These are phyloP conservation scores for Galeruca laticollis DNA, from an alignment of 2,888 invertebrate species.

Conservation along the genomic window DNA sequence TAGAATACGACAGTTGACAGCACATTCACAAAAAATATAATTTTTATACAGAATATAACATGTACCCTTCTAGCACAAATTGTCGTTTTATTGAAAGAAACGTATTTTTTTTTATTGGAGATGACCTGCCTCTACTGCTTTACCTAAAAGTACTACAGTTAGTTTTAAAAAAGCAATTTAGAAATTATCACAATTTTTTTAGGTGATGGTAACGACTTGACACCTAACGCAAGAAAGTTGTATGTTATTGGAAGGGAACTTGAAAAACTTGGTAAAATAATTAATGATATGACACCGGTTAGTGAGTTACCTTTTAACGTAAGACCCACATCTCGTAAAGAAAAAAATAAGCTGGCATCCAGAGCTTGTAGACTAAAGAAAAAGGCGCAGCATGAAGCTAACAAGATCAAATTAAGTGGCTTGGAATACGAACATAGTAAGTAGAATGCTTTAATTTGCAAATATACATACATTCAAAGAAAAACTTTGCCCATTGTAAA, in stretches of 20 bases:
- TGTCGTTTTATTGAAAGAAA: too few species aligned
- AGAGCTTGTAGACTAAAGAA: constrained; percentile 97
- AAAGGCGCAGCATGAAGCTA: constrained; percentile 99
- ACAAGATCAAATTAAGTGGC: constrained; percentile 95
- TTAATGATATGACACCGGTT: constrained; percentile 96
- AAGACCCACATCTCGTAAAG: constrained; percentile 93
- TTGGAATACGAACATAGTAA: constrained; percentile 95
- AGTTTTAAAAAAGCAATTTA: too few species aligned
- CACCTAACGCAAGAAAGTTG: constrained; percentile 93
- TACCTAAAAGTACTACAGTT: too few species aligned
- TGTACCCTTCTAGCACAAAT: too few species aligned
- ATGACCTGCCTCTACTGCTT: not conserved
- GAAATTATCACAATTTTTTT: too few species aligned
- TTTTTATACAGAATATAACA: too few species aligned
- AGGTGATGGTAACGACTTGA: constrained; percentile 97
- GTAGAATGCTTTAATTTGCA: constrained; percentile 60
- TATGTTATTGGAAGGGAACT: constrained; percentile 92
- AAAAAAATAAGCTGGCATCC: constrained; percentile 97
- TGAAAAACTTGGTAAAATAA: constrained; percentile 89
- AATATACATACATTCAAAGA: too few species aligned
- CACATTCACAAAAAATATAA: too few species aligned
- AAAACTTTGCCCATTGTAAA: too few species aligned
- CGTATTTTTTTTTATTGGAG: too few species aligned
- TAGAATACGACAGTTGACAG: too few species aligned
- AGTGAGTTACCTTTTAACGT: constrained; percentile 92